Evolutionary conservation across 2,888 invertebrate genomes (phyloP).

Genomic region (Aleiodes alternator): DNA sequence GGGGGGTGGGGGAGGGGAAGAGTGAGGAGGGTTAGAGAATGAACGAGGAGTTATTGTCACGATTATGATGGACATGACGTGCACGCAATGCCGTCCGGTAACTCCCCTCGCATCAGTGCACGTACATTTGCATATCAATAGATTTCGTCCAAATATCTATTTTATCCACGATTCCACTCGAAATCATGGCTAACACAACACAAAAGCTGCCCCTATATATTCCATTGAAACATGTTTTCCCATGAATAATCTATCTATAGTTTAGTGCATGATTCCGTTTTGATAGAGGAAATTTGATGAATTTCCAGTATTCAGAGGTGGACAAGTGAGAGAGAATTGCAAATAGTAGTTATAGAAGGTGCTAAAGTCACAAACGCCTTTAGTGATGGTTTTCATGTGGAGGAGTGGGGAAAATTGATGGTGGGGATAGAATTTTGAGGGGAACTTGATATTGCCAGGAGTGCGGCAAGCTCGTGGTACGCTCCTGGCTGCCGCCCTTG

Average conservation of each 20-base stretch:
- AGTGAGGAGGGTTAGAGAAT: no score
- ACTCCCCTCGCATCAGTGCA: conserved; percentile 15
- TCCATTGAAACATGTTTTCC: no score
- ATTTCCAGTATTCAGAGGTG: background rate
- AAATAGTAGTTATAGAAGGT: background rate
- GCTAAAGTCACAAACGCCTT: conserved; percentile 32
- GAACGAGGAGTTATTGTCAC: background rate
- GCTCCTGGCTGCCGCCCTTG: conserved; percentile 74
- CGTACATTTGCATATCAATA: conserved; percentile 32
- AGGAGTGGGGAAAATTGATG: no score
- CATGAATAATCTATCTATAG: no score
- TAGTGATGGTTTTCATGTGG: background rate
- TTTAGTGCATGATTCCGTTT: no score
- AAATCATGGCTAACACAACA: background rate
- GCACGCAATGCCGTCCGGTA: conserved; percentile 15
- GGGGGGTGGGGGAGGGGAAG: no score
- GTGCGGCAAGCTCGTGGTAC: conserved; percentile 62
- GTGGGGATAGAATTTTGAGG: background rate
- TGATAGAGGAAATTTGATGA: no score
- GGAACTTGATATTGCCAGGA: conserved; percentile 47
- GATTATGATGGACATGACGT: conserved; percentile 29
- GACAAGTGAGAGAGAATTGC: conserved; percentile 7
- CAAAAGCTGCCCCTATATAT: no score
- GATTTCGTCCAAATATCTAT: conserved; percentile 14
- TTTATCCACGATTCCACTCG: conserved; percentile 18